A percentile compares a stretch with the other conserved stretches of the same genome.
Evolutionary conservation across 2,113 vertebrate genomes (phyloP).

Genomic region (Nematolebias whitei): DNA sequence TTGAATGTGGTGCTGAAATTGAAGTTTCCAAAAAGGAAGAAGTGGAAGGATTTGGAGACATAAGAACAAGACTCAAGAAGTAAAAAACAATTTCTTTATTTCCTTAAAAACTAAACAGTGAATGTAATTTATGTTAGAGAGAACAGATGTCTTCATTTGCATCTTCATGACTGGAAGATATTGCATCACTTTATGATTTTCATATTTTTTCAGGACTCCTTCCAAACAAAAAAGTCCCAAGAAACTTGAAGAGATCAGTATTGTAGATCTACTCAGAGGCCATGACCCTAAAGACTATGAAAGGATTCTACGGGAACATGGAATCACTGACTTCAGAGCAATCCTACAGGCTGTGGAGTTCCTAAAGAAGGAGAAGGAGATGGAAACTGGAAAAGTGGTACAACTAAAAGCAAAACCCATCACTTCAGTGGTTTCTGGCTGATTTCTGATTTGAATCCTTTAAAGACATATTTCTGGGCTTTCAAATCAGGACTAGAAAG

Average conservation of each 20-base stretch:
- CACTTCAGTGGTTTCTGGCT: not conserved
- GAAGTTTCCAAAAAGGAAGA: constrained; percentile 89
- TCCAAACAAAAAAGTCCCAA: constrained; percentile 89
- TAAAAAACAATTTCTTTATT: constrained; percentile 60
- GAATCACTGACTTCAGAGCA: constrained; percentile 94
- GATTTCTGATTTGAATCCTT: not conserved
- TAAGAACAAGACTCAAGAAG: constrained; percentile 93
- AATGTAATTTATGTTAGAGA: not conserved
- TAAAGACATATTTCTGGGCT: too few relatives aligned
- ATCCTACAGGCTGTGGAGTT: constrained; percentile 95
- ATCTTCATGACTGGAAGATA: not conserved
- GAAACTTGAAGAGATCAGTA: constrained; percentile 87
- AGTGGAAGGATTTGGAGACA: constrained; percentile 80
- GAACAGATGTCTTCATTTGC: not conserved
- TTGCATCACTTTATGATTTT: not conserved
- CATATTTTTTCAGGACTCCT: constrained; percentile 84
- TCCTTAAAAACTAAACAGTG: too few relatives aligned
- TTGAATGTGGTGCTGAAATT: constrained; percentile 88
- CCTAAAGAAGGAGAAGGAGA: constrained; percentile 88
- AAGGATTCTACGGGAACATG: constrained; percentile 91
- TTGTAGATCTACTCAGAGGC: constrained; percentile 94
- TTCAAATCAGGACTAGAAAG: too few relatives aligned
- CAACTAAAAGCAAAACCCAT: constrained; percentile 3
- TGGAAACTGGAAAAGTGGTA: constrained; percentile 86
- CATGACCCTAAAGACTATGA: constrained; percentile 98